Evolutionary conservation across 1,140 invertebrate genomes (phyloP).

Genomic region (Brachionus rotundiformis): DNA sequence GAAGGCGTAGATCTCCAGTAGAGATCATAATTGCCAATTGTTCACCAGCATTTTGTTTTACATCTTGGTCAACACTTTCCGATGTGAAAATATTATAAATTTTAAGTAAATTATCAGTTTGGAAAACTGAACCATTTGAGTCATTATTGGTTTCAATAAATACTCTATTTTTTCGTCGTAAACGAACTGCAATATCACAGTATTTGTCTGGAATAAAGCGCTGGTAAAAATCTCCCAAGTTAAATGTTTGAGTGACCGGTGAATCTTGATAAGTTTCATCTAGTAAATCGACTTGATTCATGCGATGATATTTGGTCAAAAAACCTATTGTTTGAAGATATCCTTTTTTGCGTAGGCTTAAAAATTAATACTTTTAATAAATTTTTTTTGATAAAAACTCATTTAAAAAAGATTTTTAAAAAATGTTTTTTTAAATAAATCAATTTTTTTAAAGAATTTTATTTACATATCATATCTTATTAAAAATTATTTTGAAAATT

Average conservation of each 20-base stretch:
- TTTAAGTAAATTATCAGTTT: slow-evolving; percentile 35
- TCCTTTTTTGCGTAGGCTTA: slow-evolving; percentile 36
- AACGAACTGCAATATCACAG: background rate
- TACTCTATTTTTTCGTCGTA: background rate
- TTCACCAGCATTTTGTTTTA: slow-evolving; percentile 40
- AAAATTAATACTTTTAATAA: too few species aligned
- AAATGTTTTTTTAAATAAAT: too few species aligned
- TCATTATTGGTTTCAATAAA: background rate
- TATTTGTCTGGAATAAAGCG: slow-evolving; percentile 34
- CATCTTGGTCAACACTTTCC: slow-evolving; percentile 19
- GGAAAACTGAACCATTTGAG: background rate
- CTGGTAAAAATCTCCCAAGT: background rate
- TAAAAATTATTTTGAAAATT: too few species aligned
- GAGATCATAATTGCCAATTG: slow-evolving; percentile 42
- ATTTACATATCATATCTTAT: too few species aligned
- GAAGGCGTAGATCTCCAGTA: slow-evolving; percentile 26
- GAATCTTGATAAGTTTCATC: slow-evolving; percentile 17
- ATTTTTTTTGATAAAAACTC: too few species aligned
- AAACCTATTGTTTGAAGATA: slow-evolving; percentile 45
- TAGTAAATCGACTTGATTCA: background rate
- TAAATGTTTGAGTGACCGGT: background rate
- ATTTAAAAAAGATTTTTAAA: too few species aligned
- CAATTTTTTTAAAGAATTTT: too few species aligned
- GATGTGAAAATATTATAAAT: slow-evolving; percentile 47
- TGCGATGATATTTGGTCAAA: slow-evolving; percentile 24